Percentiles rank a stretch among this genome's conserved stretches.
Conservation (phyloP, 2,888 invertebrate species). For the Lysandra coridon region DNA sequence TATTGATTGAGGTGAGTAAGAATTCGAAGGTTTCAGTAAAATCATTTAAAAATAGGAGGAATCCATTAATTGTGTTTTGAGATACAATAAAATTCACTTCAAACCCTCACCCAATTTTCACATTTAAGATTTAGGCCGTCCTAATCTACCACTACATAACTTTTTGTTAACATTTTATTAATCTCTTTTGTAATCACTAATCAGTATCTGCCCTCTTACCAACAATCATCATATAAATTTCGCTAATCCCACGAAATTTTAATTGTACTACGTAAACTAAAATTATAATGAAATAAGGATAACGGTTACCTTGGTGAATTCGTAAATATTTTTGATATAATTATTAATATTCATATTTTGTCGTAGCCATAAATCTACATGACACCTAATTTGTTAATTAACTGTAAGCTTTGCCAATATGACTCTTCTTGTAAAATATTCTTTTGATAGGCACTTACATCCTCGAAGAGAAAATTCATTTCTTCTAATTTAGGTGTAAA, state of each 20-base stretch:
- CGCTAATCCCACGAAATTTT: not conserved
- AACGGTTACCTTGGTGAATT: not conserved
- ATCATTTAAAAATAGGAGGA: not conserved
- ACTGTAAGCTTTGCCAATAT: not conserved
- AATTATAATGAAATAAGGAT: not conserved
- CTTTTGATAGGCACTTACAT: not conserved
- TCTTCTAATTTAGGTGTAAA: not conserved
- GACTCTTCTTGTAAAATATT: not conserved
- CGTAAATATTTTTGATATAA: not conserved
- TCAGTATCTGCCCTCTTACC: too few species aligned
- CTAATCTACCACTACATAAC: too few species aligned
- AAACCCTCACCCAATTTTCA: too few species aligned
- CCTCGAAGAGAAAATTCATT: not conserved
- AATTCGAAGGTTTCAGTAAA: not conserved
- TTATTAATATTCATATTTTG: constrained; percentile 6
- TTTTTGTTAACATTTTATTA: too few species aligned
- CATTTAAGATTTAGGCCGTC: too few species aligned
- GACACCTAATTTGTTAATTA: not conserved
- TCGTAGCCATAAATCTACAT: constrained; percentile 1
- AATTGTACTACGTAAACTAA: not conserved
- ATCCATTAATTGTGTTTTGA: too few species aligned
- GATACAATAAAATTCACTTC: too few species aligned
- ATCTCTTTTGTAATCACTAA: too few species aligned
- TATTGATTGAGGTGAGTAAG: not conserved
- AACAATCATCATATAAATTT: not conserved